phyloP scores from a whole-genome alignment of 1,140 invertebrate species.

The Drosophila sp. region DNA sequence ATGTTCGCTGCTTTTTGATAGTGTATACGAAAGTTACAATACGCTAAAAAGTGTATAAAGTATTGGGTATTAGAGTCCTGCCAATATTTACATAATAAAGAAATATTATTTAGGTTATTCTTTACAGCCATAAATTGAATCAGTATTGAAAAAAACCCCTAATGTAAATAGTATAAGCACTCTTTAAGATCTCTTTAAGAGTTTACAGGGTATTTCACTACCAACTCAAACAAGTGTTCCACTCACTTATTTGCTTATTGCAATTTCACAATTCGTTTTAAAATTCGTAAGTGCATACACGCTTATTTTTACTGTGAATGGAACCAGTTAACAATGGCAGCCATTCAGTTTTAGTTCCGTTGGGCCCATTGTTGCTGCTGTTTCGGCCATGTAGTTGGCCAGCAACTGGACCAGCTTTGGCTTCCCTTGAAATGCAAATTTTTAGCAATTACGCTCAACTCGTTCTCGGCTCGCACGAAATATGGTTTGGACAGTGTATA shows the following conservation, averaged over 20 bases:
- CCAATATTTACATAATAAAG: neutral
- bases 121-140: too few relatives aligned
- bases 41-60: too few relatives aligned
- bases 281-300: slow-evolving; percentile 2
- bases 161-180: neutral
- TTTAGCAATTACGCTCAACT: slow-evolving; percentile 28
- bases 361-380: slow-evolving; percentile 4
- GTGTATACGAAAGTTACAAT: neutral
- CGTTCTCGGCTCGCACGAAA: neutral
- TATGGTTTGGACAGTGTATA: slow-evolving; percentile 2
- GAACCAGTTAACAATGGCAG: slow-evolving; percentile 23
- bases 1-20: neutral
- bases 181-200: neutral
- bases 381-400: neutral
- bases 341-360: slow-evolving; percentile 27
- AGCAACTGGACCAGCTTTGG: neutral
- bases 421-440: slow-evolving; percentile 33
- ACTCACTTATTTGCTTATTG: slow-evolving; percentile 1
- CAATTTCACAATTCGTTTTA: slow-evolving; percentile 5
- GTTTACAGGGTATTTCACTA: neutral
- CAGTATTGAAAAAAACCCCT: neutral
- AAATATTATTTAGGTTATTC: too few relatives aligned
- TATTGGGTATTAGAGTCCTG: too few relatives aligned
- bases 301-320: slow-evolving; percentile 8
- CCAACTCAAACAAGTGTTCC: neutral